Base-by-base conservation (phyloP, 2,797 vertebrate genomes). In the Chloroceryle inda region DNA sequence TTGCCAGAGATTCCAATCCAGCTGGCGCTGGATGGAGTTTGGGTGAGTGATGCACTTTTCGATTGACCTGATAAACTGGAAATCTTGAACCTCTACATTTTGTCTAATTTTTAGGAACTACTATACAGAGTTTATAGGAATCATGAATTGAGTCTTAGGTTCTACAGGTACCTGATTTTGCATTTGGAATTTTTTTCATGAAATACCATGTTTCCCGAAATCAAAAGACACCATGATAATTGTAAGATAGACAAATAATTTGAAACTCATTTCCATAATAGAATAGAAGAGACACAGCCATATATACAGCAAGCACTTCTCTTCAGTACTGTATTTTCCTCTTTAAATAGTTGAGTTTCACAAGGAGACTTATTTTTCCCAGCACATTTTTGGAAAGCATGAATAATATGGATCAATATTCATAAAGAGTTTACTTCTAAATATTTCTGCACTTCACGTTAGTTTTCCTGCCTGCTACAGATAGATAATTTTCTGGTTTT, bases 1-100 rank as follows among this genome's bases (percentile, higher is more conserved):
- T 86, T 94, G 79, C 71, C 77, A 75, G 55, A 81, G 38, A 22
- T 29, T 81, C 37, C 23, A 82, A 91, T 52, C 66, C 92, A 90
- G 92, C 81, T 69, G 66, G 52, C 10, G 5, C 66, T 92, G 92
- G 56, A 85, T 85, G 71, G 55, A 58, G 74, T 31, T 63, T 55
- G 71, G 66, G 35, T 63, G 78, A 94, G 33, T 20, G 83, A 79
- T 58, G 47, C n/a, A 37, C 63, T 69, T 92, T 76, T 52, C 11
- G 6, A 56, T 1, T 40, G 62, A 85, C 64, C 64, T 45, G 75
- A 89, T 74, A 74, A 78, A 80, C 64, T 24, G 38, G 22, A 56
- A 64, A 40, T 44, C 66, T 55, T 73, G 69, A 95, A 63, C 66
- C 20, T 50, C n/a, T 81, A 81, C 31, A 15, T 58, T 80, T 58